Evolutionary conservation across 2,888 invertebrate genomes (phyloP).

Genomic region (Diloba caeruleocephala): DNA sequence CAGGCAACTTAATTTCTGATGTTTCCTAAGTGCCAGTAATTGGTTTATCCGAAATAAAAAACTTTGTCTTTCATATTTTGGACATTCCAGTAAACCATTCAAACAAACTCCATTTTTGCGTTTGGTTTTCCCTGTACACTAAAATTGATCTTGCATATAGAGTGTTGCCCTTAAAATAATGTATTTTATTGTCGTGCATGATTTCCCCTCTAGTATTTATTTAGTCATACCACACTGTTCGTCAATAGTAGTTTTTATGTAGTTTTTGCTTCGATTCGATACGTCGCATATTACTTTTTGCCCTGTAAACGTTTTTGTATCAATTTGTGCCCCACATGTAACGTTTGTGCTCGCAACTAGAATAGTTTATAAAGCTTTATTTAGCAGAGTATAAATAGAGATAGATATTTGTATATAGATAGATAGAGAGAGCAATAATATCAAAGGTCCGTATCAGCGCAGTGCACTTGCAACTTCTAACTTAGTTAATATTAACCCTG

Average conservation of each 20-base stretch:
- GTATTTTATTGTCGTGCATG: background rate
- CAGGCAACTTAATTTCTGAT: too few relatives aligned
- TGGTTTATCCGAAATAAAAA: too few relatives aligned
- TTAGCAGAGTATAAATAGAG: slow-evolving; percentile 33
- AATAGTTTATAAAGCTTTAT: slow-evolving; percentile 32
- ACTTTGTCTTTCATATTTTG: too few relatives aligned
- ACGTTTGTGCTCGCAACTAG: slow-evolving; percentile 12
- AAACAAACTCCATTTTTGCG: too few relatives aligned
- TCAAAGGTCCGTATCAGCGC: slow-evolving; percentile 47
- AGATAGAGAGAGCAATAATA: slow-evolving; percentile 48
- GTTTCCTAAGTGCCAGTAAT: too few relatives aligned
- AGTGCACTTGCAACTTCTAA: slow-evolving; percentile 53
- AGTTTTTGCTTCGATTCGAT: slow-evolving; percentile 47
- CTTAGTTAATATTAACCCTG: slow-evolving; percentile 49
- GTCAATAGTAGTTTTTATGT: slow-evolving; percentile 38
- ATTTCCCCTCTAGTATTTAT: slow-evolving; percentile 17
- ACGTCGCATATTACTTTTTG: slow-evolving; percentile 40
- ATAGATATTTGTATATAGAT: too few relatives aligned
- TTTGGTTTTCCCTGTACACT: too few relatives aligned
- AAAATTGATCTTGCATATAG: too few relatives aligned
- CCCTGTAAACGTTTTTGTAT: slow-evolving; percentile 45
- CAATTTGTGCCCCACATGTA: slow-evolving; percentile 25
- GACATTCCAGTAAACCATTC: too few relatives aligned
- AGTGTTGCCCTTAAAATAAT: too few relatives aligned
- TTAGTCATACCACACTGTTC: slow-evolving; percentile 10